phyloP scores from a whole-genome alignment of 1,140 invertebrate genomes.

The Papilio xuthus region DNA sequence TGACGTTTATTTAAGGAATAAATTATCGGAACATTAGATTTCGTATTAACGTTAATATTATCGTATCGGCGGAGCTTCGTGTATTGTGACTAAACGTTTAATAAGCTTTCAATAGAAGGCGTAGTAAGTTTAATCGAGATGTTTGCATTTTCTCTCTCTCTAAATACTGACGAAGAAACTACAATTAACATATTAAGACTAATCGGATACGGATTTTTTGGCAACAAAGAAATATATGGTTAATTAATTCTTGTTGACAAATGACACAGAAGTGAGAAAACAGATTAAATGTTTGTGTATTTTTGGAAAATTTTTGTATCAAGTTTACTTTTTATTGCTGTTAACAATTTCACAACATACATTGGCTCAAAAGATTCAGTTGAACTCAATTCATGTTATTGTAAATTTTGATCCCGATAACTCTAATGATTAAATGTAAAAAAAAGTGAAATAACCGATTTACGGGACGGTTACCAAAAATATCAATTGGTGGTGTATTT shows the following conservation, averaged over 20 bases:
- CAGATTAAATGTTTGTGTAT: constrained; percentile 51
- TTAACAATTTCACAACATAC: constrained; percentile 5
- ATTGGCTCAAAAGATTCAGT: constrained; percentile 33
- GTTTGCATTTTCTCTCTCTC: constrained; percentile 38
- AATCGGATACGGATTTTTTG: constrained; percentile 9
- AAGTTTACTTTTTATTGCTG: constrained; percentile 39
- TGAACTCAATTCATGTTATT: background rate
- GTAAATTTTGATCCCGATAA: background rate
- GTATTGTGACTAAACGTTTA: constrained; percentile 44
- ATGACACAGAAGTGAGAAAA: constrained; percentile 59
- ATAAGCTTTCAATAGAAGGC: constrained; percentile 52
- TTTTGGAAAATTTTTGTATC: constrained; percentile 61
- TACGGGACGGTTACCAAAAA: constrained; percentile 34
- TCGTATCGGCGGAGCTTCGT: constrained; percentile 43
- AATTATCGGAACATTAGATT: background rate
- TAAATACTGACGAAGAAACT: constrained; percentile 54
- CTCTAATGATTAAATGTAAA: constrained; percentile 31
- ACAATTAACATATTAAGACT: constrained; percentile 46
- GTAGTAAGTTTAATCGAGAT: constrained; percentile 47
- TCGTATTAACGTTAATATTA: background rate
- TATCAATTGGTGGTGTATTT: constrained; percentile 49
- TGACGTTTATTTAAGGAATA: background rate
- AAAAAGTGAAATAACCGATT: constrained; percentile 26
- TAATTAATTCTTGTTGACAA: constrained; percentile 50
- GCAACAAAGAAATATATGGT: constrained; percentile 34